These are phyloP conservation scores for Ochotona curzoniae DNA, from an alignment of 2,113 vertebrate genomes.

Conservation along the genomic window DNA sequence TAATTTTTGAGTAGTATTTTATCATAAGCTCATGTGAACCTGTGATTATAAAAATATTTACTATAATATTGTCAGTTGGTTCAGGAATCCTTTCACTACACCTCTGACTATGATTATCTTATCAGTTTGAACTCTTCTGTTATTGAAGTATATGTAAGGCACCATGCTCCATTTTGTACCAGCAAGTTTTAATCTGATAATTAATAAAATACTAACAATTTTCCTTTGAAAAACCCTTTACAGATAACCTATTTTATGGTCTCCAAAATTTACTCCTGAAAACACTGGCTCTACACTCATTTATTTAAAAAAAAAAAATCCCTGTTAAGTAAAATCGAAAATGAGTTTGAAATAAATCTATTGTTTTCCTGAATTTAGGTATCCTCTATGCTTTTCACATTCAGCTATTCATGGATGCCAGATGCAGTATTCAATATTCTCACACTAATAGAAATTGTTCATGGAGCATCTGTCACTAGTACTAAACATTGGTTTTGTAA, in stretches of 20 bases:
- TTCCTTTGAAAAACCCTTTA: neutral
- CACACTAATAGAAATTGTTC: conserved; percentile 16
- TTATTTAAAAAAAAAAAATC: neutral
- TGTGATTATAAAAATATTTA: neutral
- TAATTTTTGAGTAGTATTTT: neutral
- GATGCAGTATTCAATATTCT: neutral
- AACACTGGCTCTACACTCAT: neutral
- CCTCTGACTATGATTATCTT: neutral
- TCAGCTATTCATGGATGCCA: neutral
- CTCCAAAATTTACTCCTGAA: neutral
- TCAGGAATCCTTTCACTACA: neutral
- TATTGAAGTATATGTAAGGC: neutral
- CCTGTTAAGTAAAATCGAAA: neutral
- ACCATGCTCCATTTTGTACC: neutral
- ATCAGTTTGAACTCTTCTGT: neutral
- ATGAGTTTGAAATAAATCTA: neutral
- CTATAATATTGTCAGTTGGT: neutral
- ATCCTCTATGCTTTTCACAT: neutral
- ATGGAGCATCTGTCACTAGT: neutral
- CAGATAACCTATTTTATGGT: neutral
- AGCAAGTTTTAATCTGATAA: neutral
- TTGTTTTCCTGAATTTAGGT: neutral
- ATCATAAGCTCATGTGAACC: neutral
- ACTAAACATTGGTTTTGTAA: neutral
- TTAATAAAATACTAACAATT: neutral